Conservation (phyloP, 2,113 vertebrate genomes). For the Rhabdomys dilectus region DNA sequence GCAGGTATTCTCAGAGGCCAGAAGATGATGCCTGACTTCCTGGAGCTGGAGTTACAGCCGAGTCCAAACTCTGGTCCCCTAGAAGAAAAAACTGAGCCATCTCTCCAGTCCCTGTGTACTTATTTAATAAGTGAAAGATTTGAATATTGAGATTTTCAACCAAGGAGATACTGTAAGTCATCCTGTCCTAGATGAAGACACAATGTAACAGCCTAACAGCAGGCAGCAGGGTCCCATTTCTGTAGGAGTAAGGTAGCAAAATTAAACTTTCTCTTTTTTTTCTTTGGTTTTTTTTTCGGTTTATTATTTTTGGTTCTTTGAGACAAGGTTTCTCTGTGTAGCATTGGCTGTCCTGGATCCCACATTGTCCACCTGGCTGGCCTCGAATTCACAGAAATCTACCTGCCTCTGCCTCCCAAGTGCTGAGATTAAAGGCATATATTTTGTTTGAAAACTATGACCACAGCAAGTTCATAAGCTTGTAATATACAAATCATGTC, state of each 20-base stretch:
- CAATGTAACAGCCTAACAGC: background rate
- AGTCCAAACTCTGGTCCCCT: background rate
- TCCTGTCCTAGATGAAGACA: background rate
- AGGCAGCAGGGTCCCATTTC: background rate
- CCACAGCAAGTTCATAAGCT: background rate
- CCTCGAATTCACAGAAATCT: background rate
- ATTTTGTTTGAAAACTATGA: constrained; percentile 38
- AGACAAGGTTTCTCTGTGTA: background rate
- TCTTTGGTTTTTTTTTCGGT: background rate
- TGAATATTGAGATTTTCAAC: background rate
- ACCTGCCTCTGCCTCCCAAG: background rate
- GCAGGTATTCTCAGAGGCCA: background rate
- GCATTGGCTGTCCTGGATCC: background rate
- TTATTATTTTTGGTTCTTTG: no score
- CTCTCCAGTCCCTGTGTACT: background rate
- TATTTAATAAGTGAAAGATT: background rate
- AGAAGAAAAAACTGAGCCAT: background rate
- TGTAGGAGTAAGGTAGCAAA: background rate
- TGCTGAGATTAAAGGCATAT: background rate
- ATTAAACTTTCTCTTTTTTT: background rate
- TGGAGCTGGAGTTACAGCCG: background rate
- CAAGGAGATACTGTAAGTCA: background rate
- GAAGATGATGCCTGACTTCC: background rate
- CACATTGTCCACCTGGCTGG: background rate
- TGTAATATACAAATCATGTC: background rate